Base-by-base conservation (phyloP, 2,888 invertebrate species). In the Nesidiocoris tenuis region DNA sequence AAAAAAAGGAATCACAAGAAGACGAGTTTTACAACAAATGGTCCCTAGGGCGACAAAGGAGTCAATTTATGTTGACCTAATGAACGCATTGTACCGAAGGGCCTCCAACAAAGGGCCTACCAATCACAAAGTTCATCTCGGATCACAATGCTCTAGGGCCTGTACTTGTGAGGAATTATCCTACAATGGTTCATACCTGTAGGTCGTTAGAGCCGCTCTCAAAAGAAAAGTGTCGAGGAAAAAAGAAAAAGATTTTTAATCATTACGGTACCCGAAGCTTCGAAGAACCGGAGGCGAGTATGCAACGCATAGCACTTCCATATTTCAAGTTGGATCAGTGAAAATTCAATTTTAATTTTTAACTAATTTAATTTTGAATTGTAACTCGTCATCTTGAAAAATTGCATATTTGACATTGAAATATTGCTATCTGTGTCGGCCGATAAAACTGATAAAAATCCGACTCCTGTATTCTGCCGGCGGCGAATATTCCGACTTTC, bases 41-140 rank as follows among this genome's bases (percentile, higher is more conserved):
- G 59, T 21, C 23, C 17, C 18, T 21, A 21, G 55, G 9, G 25
- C 57, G 70, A 70, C 70, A 70, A 70, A 70, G 24, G 70, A 70
- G 70, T 70, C 57, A 70, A 59, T 70, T 70, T 59, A 59, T 59
- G 70, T n/a, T 70, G 70, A 70, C 70, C 70, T 70, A 70, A 70
- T 70, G 70, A 70, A 24, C 23, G 70, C 23, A 70, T 70, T 70
- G 19, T 59, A 61, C 19, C 61, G 22, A 61, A 16, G 70, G 24
- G 70, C 23, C 17, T 0, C 1, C 39, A 39, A 65, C 65, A 65
- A 65, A 65, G 61, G 65, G 65, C n/a, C 1, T 17, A 24, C 39
- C 54, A 39, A 65, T 65, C 65, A 65, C 65, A 65, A 65, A 65
- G 65, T 24, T 24, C 24, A 39, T 39, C 65, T 65, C 25, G 39